A percentile compares a stretch with the other conserved stretches of the same genome.
Conservation (phyloP, 2,888 invertebrate genomes). For the Melieria omissa region DNA sequence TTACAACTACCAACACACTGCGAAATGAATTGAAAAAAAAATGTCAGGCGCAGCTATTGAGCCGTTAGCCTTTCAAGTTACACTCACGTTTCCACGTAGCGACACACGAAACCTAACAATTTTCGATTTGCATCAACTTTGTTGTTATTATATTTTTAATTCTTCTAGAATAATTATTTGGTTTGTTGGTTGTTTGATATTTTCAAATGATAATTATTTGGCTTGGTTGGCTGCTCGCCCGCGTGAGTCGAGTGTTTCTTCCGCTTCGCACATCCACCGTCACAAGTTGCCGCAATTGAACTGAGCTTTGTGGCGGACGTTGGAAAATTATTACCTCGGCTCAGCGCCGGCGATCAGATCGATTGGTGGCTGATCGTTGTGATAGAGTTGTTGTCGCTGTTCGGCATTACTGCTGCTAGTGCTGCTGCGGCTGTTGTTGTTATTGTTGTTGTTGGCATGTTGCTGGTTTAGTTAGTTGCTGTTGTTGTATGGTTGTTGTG, state of each 20-base stretch:
- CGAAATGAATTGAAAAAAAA: neutral
- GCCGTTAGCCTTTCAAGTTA: too few species aligned
- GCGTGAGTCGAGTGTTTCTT: constrained; percentile 16
- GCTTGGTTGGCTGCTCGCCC: too few species aligned
- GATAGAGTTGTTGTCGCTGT: constrained; percentile 16
- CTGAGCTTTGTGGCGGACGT: constrained; percentile 51
- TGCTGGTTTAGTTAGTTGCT: constrained; percentile 16
- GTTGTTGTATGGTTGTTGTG: constrained; percentile 5
- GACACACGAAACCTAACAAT: too few species aligned
- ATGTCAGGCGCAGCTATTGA: too few species aligned
- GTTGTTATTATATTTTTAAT: too few species aligned
- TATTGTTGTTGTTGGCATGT: neutral
- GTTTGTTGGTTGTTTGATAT: too few species aligned
- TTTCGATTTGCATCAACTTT: too few species aligned
- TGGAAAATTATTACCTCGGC: constrained; percentile 30
- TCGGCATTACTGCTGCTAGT: constrained; percentile 11
- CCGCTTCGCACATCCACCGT: constrained; percentile 52
- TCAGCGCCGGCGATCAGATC: constrained; percentile 28
- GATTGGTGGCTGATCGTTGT: constrained; percentile 24
- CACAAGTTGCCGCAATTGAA: constrained; percentile 57
- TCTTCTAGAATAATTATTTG: too few species aligned
- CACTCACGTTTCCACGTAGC: too few species aligned
- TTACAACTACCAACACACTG: too few species aligned
- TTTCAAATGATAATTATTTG: too few species aligned
- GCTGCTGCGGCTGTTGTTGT: neutral